A percentile compares a stretch with the other conserved stretches of the same genome.
Conservation (phyloP, 2,888 invertebrate genomes). For the Pristionchus arcanus region DNA sequence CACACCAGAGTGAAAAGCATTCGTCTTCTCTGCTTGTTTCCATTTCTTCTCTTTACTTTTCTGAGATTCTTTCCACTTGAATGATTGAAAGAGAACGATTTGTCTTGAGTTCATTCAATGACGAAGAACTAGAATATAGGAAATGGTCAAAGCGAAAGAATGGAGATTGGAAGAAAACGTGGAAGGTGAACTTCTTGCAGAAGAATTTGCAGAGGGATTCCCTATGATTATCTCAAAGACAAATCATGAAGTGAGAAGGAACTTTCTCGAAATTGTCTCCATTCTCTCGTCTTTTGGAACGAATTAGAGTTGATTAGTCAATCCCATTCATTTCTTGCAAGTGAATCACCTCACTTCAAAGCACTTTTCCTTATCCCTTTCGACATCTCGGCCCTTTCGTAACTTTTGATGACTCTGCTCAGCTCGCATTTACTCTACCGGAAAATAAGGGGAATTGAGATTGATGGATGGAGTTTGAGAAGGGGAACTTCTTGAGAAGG, state of each 20-base stretch:
- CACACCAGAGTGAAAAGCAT: no score
- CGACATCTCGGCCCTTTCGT: not conserved
- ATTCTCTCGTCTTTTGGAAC: not conserved
- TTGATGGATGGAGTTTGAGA: not conserved
- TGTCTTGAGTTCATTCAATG: not conserved
- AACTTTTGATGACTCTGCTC: conserved; percentile 1
- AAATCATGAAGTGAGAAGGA: not conserved
- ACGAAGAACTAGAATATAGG: conserved; percentile 43
- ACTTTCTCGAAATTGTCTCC: not conserved
- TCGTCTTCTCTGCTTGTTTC: conserved; percentile 1
- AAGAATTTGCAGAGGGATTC: not conserved
- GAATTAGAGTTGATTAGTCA: not conserved
- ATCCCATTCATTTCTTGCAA: not conserved
- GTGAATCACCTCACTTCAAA: not conserved
- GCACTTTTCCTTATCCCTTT: not conserved
- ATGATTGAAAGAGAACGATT: conserved; percentile 1
- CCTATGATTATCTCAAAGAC: not conserved
- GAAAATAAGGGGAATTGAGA: not conserved
- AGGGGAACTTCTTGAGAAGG: not conserved
- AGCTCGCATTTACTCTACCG: not conserved
- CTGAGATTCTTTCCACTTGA: conserved; percentile 22
- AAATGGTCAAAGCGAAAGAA: not conserved
- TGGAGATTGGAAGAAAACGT: not conserved
- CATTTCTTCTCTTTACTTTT: not conserved
- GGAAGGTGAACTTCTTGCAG: not conserved